Base-by-base conservation (phyloP, 1,140 invertebrate genomes). In the Bombus sibiricus region DNA sequence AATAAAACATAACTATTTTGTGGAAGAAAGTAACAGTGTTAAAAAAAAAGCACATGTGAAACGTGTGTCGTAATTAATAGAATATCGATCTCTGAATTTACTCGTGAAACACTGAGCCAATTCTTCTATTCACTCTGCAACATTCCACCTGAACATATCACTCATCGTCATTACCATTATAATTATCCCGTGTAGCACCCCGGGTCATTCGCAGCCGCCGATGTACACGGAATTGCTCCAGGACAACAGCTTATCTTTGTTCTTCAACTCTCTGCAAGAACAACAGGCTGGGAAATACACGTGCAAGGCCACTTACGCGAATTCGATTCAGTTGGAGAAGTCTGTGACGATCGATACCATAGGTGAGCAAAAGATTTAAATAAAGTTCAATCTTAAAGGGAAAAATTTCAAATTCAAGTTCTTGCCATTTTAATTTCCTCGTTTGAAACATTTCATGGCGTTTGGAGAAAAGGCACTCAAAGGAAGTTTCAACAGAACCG, bases 261-360 rank as follows among this genome's bases (percentile, higher is more conserved):
- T 98, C 92, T 98, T 98, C 92, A 96, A 96, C 69, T 96, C 96
- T 47, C 95, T 98, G 78, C 96, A 97, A 66, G 97, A 97, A 81
- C 96, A 97, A 62, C 97, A 98, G 94, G 97, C 97, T 71, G 98
- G 98, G 68, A 96, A 95, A 81, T 99, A 99, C 95, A 98, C 97
- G 68, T 99, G 98, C 93, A 96, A 96, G 43, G 98, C 97, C 15
- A 97, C 95, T 80, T 98, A 98, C 93, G 97, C 97, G 32, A 96
- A 95, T 89, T 97, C 96, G 69, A 95, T 97, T 91, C 93, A 94
- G 41, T 93, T 98, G 71, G 95, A 94, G 78, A 97, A 96, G 66
- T 96, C 96, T 64, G 97, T 98, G 57, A 95, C 95, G 88, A 96
- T 98, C 89, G 96, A 97, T 90, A 97, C 97, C 87, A 97, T 97